phyloP scores from a whole-genome alignment of 2,888 invertebrate species.

The Ernsta delagoae region DNA sequence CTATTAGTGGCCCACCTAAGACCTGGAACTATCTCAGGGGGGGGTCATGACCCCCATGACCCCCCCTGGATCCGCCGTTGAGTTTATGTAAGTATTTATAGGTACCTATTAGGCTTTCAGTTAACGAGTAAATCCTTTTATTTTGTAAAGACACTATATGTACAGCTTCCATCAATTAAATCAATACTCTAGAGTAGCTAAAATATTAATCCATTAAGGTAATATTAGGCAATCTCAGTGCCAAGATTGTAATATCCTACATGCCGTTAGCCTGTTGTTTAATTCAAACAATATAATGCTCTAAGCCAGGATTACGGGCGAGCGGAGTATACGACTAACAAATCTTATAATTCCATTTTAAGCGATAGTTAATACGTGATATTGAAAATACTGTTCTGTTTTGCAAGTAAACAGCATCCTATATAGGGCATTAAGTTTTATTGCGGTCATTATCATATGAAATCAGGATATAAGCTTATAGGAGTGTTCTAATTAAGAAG shows the following conservation, averaged over 20 bases:
- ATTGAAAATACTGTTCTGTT: constrained; percentile 21
- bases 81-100: too few relatives aligned
- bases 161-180: background rate
- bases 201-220: background rate
- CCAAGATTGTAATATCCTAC: constrained; percentile 16
- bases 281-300: constrained; percentile 33
- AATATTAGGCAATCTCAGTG: background rate
- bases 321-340: constrained; percentile 30
- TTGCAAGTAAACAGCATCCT: constrained; percentile 15
- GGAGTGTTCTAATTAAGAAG: too few relatives aligned
- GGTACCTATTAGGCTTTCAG: too few relatives aligned
- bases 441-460: too few relatives aligned
- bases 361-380: constrained; percentile 30
- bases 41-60: too few relatives aligned
- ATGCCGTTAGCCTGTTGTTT: constrained; percentile 25
- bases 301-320: constrained; percentile 27
- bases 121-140: too few relatives aligned
- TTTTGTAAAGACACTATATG: background rate
- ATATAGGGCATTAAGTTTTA: background rate
- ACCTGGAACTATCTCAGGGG: too few relatives aligned
- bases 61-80: too few relatives aligned
- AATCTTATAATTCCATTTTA: constrained; percentile 32
- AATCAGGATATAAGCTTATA: too few relatives aligned
- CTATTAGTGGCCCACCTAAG: too few relatives aligned
- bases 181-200: too few relatives aligned